Conservation (phyloP, 2,888 invertebrate genomes). For the Beris morrisii region DNA sequence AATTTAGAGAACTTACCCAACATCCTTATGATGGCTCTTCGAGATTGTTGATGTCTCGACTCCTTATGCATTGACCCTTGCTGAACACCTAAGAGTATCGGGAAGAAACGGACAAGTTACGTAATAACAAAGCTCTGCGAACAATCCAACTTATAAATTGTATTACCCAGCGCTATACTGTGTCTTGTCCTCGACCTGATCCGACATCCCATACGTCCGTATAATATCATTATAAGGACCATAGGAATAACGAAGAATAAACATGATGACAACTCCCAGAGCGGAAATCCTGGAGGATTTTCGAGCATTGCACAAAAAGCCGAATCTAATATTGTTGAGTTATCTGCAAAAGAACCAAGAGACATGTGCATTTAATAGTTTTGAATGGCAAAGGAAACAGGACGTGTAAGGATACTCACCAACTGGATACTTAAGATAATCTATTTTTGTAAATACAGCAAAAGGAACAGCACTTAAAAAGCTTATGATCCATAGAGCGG, state of each 20-base stretch:
- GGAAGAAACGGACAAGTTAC: neutral
- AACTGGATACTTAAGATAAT: conserved; percentile 73
- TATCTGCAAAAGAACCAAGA: conserved; percentile 49
- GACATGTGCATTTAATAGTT: conserved; percentile 17
- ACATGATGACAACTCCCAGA: conserved; percentile 79
- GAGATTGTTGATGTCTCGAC: conserved; percentile 68
- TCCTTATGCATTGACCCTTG: conserved; percentile 71
- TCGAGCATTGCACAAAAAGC: conserved; percentile 78
- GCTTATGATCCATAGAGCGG: conserved; percentile 75
- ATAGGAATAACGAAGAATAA: conserved; percentile 79
- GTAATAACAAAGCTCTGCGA: neutral
- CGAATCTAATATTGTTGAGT: conserved; percentile 65
- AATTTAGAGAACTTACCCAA: conserved; percentile 62
- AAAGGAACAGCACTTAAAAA: conserved; percentile 77
- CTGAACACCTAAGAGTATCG: conserved; percentile 50
- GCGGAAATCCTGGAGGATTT: conserved; percentile 64
- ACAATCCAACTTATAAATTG: conserved; percentile 9
- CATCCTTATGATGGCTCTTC: conserved; percentile 78
- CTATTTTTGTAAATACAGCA: conserved; percentile 71
- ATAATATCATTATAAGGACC: conserved; percentile 75
- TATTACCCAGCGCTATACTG: conserved; percentile 56
- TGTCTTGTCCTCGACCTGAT: conserved; percentile 61
- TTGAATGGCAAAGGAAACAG: neutral
- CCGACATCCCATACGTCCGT: conserved; percentile 74
- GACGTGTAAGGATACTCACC: conserved; percentile 54